Base-by-base conservation (phyloP, 1,140 invertebrate species). In the Drosophila micromelanica region DNA sequence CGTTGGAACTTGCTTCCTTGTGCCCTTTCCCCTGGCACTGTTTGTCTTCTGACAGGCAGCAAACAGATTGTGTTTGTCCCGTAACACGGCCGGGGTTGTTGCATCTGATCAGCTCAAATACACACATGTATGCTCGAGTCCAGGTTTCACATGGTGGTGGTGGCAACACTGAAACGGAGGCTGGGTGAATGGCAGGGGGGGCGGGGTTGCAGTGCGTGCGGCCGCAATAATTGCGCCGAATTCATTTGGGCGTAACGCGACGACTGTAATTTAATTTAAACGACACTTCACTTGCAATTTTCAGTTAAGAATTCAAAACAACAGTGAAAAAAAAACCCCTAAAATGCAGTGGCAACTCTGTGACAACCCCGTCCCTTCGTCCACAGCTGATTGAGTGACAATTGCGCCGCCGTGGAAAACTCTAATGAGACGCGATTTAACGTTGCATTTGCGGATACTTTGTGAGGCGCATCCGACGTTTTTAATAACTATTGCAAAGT, bases 231-330 rank as follows among this genome's bases (percentile, higher is more conserved):
- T 84, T 85, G 74, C 45, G 20, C 48, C 54, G 51, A 49, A 40
- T 61, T 55, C 69, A 46, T 60, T 54, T 62, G 69, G 62, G 78
- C 74, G 73, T 80, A 86, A 62, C 84, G 77, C 80, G 85, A 61
- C 73, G 84, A 68, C 78, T 79, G 81, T 89, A 82, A 87, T 87
- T 87, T 87, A 87, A 87, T 87, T 86, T 87, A 82, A 87, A 87
- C 79, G 84, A 76, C 82, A 82, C 86, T 89, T 86, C 82, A 76
- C 78, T 82, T 80, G 78, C 75, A 75, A 76, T 81, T 73, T 65
- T 42, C 69, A 69, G 65, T 69, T 54, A 60, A 60, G 70, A 71
- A 69, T 54, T 85, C 27, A 37, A 73, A 80, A 51, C 48, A 79
- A 77, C 20, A 23, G 2, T 20, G 20, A 70, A 38, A 55, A 48